Evolutionary conservation across 2,113 vertebrate species (phyloP), one percentile per base, ranked within the genome.

Genomic region (Chamaetylas fuelleborni): DNA sequence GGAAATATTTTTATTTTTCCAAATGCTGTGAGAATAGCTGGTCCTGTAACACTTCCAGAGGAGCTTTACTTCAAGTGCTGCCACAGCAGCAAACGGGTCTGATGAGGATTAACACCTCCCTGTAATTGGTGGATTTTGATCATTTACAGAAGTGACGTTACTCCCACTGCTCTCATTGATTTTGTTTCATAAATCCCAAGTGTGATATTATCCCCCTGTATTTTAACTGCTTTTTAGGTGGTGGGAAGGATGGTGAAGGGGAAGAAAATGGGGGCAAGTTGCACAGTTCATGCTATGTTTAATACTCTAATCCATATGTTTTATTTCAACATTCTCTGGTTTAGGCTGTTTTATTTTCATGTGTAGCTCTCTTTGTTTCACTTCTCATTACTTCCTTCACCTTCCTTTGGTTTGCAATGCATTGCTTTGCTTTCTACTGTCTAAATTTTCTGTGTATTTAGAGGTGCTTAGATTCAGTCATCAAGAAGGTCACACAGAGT

Each of bases 401-500:
- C 76, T 92, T 96, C 70, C 57, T 96, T 94, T 54, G 14, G 56
- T 94, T 96, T 96, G 91, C 18, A 50, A 89, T 64, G 66, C 43
- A 47, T 66, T 90, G 36, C 31, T 36, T 82, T 92, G 60, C 57
- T 96, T 97, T 93, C 66, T 64, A 47, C 81, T 85, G 14, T 88
- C 81, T 90, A 85, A 86, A 80, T 93, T 87, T 94, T 28, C 64
- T 58, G 18, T 5, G 14, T 82, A 67, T 88, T 96, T 95, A 93
- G 91, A 98, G 95, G 94, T 97, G 95, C 91, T 97, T 97, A 83
- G 93, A 97, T 96, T 97, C 88, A 70, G 92, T 95, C 3, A 12
- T 97, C 96, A 97, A 97, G 73, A 88, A 97, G 98, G 98, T 98
- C 98, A 98, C 38, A 53, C 48, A 95, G 95, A 98, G 98, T 98